Base-by-base conservation (phyloP, 2,888 invertebrate genomes). In the Sinotaia quadrata region DNA sequence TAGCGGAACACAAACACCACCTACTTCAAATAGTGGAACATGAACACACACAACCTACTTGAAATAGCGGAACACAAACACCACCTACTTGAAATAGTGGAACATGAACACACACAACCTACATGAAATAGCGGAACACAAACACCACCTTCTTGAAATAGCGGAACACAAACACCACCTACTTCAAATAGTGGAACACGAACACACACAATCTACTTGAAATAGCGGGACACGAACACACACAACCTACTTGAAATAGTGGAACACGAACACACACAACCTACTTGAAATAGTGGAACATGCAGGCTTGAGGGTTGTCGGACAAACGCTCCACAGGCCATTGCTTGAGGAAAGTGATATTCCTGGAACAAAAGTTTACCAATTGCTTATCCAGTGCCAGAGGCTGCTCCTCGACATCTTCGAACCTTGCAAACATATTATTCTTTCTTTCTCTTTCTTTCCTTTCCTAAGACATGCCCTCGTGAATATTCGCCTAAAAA, bases 281-380 rank as follows among this genome's bases (percentile, higher is more conserved):
- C 82, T 75, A 87, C 86, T 79, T 78, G 75, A 87, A 86, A 69
- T 81, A 86, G 68, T 84, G 82, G 66, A 85, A 85, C 70, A 85
- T 75, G 68, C 85, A 85, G 33, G 80, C 76, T 36, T 82, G 77
- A 5, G 81, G 80, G 52, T 84, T 77, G 7, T 73, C 69, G 0
- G 74, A 65, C 62, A 86, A 74, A 58, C 77, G 68, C 59, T 86
- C 81, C 37, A 84, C 70, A 0, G 86, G 86, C 84, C 84, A 87
- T 33, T 81, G 74, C 52, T 79, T 77, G 49, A 87, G 75, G 73
- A 85, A 85, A 4, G 74, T 73, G 34, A 86, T 75, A 51, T 76
- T 81, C 71, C 86, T 86, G 77, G 59, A 81, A 79, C 73, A 67
- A 51, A 80, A 73, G 29, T 61, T 7, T 44, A 51, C 1, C 56